phyloP scores from a whole-genome alignment of 2,888 invertebrate genomes.

The Eumacrocentrus americanus region DNA sequence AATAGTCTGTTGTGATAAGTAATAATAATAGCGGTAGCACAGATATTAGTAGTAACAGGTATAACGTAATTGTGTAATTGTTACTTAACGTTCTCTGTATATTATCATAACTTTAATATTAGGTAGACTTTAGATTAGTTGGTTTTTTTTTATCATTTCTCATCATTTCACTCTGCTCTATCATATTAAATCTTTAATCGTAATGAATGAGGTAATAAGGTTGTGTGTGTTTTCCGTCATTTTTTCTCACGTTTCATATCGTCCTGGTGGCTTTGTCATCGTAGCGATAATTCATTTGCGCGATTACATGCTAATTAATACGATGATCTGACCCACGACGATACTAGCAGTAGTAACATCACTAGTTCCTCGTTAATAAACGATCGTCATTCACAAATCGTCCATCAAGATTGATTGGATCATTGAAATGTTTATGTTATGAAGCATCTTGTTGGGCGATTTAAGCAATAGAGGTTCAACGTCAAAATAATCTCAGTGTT shows the following conservation, averaged over 20 bases:
- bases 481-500: conserved; percentile 11
- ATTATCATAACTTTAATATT: conserved; percentile 60
- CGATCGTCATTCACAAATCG: background rate
- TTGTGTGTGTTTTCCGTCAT: conserved; percentile 55
- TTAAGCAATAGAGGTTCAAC: background rate
- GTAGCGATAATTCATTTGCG: background rate
- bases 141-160: conserved; percentile 38
- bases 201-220: conserved; percentile 62
- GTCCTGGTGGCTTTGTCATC: conserved; percentile 40
- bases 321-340: background rate
- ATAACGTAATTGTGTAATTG: conserved; percentile 53
- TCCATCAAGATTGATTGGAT: background rate
- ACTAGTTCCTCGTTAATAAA: background rate
- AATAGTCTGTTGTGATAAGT: conserved; percentile 43
- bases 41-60: conserved; percentile 51
- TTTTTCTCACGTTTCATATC: conserved; percentile 29
- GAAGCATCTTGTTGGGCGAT: too few relatives aligned
- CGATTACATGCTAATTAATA: background rate
- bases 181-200: conserved; percentile 57
- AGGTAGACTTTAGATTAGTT: conserved; percentile 57
- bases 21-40: conserved; percentile 45
- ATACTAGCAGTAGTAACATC: background rate
- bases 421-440: background rate
- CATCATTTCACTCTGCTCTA: conserved; percentile 43
- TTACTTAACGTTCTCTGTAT: conserved; percentile 57